Conservation (phyloP, 2,113 vertebrate genomes). For the Platichthys flesus region DNA sequence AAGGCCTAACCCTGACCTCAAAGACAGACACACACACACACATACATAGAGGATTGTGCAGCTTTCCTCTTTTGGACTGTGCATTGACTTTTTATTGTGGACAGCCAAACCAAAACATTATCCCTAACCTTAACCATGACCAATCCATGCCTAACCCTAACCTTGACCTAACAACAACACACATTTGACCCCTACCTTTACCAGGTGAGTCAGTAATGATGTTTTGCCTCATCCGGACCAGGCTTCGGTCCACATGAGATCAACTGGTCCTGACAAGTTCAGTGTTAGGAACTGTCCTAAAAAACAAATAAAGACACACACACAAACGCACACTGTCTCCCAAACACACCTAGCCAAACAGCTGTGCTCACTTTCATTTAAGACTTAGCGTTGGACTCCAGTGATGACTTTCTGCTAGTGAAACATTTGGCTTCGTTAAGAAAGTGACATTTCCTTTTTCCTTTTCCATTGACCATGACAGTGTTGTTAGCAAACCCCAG, state of each 20-base stretch:
- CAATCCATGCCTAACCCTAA: too few species aligned
- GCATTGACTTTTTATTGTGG: too few species aligned
- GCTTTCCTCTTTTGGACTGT: too few species aligned
- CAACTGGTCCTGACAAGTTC: not conserved
- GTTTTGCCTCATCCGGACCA: too few species aligned
- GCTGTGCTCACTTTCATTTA: slow-evolving; percentile 20
- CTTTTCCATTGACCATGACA: slow-evolving; percentile 53
- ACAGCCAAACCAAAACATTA: too few species aligned
- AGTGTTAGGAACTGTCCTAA: not conserved
- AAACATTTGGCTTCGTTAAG: slow-evolving; percentile 35
- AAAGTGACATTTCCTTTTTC: slow-evolving; percentile 45
- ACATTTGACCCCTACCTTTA: too few species aligned
- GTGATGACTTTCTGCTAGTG: slow-evolving; percentile 27
- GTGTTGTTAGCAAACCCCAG: slow-evolving; percentile 58
- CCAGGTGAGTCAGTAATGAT: too few species aligned
- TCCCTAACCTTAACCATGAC: too few species aligned
- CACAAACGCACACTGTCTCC: not conserved
- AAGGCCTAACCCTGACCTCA: too few species aligned
- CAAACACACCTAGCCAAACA: slow-evolving; percentile 13
- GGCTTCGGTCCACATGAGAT: too few species aligned
- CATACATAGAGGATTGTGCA: not conserved
- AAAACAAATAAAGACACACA: not conserved
- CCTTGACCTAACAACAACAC: too few species aligned
- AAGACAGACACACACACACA: not conserved
- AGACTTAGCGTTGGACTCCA: slow-evolving; percentile 5